A percentile compares a stretch with the other conserved stretches of the same genome.
phyloP scores from a whole-genome alignment of 2,113 vertebrate genomes.

The Toxotes chatareus region DNA sequence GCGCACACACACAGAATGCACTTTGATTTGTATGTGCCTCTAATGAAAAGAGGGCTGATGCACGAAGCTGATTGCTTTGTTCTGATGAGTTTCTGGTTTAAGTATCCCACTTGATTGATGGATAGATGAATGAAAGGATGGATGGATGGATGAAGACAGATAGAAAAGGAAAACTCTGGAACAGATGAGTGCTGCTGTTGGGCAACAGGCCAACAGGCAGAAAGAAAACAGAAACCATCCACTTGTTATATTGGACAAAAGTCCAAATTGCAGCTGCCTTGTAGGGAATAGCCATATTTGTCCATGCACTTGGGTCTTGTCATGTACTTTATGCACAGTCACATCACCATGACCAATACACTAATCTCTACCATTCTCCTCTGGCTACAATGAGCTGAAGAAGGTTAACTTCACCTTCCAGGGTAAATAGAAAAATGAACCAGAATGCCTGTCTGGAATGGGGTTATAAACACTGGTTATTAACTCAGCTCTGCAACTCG shows the following conservation, averaged over 20 bases:
- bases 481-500: constrained; percentile 61
- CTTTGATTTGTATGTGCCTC: constrained; percentile 59
- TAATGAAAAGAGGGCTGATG: constrained; percentile 75
- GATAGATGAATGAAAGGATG: constrained; percentile 53
- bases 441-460: constrained; percentile 59
- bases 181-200: constrained; percentile 33
- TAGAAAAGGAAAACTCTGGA: constrained; percentile 54
- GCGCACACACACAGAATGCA: constrained; percentile 6
- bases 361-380: constrained; percentile 77
- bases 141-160: constrained; percentile 38
- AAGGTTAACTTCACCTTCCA: constrained; percentile 81
- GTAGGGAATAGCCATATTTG: constrained; percentile 37
- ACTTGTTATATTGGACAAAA: constrained; percentile 33
- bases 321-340: constrained; percentile 78
- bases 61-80: constrained; percentile 77
- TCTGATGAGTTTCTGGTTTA: constrained; percentile 78
- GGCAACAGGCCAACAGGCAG: constrained; percentile 31
- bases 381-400: constrained; percentile 77
- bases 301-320: constrained; percentile 43
- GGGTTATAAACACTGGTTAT: constrained; percentile 73
- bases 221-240: constrained; percentile 23
- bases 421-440: constrained; percentile 79
- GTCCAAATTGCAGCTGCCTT: constrained; percentile 35
- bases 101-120: constrained; percentile 75
- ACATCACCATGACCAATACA: constrained; percentile 78